Evolutionary conservation across 1,140 invertebrate species (phyloP).

Genomic region (Bradynema listronoti): DNA sequence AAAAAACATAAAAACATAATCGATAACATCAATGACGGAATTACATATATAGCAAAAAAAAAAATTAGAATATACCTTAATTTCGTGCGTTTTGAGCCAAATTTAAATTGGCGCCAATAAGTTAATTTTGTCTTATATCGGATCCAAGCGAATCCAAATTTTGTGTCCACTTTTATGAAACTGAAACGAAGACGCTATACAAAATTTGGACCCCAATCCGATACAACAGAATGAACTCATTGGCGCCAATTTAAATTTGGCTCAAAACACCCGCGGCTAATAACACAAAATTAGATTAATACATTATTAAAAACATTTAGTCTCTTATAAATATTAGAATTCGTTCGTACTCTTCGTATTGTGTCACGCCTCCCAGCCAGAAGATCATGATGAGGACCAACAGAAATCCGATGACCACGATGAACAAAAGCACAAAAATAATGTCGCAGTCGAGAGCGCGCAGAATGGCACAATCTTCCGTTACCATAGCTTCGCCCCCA

Average conservation of each 20-base stretch:
- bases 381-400: slow-evolving; percentile 55
- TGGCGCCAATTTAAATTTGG: too few relatives aligned
- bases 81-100: too few relatives aligned
- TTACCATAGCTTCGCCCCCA: neutral
- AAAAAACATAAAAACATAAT: slow-evolving; percentile 13
- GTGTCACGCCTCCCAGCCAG: slow-evolving; percentile 55
- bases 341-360: slow-evolving; percentile 56
- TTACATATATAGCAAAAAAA: neutral
- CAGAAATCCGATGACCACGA: slow-evolving; percentile 47
- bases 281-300: slow-evolving; percentile 9
- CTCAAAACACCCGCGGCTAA: too few relatives aligned
- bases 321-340: too few relatives aligned
- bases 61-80: slow-evolving; percentile 5
- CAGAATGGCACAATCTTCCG: slow-evolving; percentile 52
- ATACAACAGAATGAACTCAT: too few relatives aligned
- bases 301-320: too few relatives aligned
- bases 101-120: too few relatives aligned
- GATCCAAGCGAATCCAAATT: too few relatives aligned
- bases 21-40: slow-evolving; percentile 3
- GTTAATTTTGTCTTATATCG: too few relatives aligned
- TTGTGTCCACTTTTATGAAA: too few relatives aligned
- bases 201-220: too few relatives aligned
- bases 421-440: slow-evolving; percentile 56
- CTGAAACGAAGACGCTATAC: too few relatives aligned
- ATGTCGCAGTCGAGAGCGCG: slow-evolving; percentile 56